A percentile compares a stretch with the other conserved stretches of the same genome.
These are phyloP conservation scores for Corvus moneduloides DNA, from an alignment of 2,113 vertebrate genomes.

Conservation along the genomic window DNA sequence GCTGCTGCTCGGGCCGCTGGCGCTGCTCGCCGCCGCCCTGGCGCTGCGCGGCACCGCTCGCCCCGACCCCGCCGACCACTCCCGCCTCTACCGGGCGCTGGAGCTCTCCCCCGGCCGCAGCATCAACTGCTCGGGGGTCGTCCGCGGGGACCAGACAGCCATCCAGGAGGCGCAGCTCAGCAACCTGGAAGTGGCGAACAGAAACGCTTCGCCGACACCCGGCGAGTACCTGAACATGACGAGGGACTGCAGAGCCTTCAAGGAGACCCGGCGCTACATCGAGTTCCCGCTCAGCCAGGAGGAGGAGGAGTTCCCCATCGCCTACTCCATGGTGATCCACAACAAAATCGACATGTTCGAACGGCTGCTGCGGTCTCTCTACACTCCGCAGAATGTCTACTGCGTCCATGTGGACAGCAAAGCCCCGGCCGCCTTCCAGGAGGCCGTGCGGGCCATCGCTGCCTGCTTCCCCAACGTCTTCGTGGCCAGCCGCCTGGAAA, in stretches of 20 bases:
- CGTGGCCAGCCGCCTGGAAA: slow-evolving; percentile 79
- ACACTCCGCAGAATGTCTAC: slow-evolving; percentile 90
- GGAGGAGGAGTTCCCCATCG: slow-evolving; percentile 84
- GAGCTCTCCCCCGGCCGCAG: slow-evolving; percentile 14
- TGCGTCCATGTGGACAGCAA: slow-evolving; percentile 87
- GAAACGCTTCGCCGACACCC: slow-evolving; percentile 27
- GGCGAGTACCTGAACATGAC: slow-evolving; percentile 77
- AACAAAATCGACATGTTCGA: slow-evolving; percentile 92
- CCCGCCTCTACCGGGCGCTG: slow-evolving; percentile 30
- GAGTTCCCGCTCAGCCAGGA: slow-evolving; percentile 78
- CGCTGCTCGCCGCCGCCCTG: background rate
- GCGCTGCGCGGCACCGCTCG: background rate
- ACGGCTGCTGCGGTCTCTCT: slow-evolving; percentile 83
- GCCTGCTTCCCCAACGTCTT: slow-evolving; percentile 92
- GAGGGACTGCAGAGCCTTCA: slow-evolving; percentile 76
- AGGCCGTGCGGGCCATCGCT: slow-evolving; percentile 76
- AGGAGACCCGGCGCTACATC: slow-evolving; percentile 72
- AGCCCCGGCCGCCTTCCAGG: slow-evolving; percentile 67
- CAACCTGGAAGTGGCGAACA: slow-evolving; percentile 48
- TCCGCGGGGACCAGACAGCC: slow-evolving; percentile 65
- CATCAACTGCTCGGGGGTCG: slow-evolving; percentile 75
- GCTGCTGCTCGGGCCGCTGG: background rate
- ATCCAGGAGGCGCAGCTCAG: slow-evolving; percentile 30
- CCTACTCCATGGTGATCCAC: slow-evolving; percentile 92
- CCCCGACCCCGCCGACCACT: background rate